These are phyloP conservation scores for Epirrhoe alternata DNA, from an alignment of 2,888 invertebrate genomes.

Conservation along the genomic window DNA sequence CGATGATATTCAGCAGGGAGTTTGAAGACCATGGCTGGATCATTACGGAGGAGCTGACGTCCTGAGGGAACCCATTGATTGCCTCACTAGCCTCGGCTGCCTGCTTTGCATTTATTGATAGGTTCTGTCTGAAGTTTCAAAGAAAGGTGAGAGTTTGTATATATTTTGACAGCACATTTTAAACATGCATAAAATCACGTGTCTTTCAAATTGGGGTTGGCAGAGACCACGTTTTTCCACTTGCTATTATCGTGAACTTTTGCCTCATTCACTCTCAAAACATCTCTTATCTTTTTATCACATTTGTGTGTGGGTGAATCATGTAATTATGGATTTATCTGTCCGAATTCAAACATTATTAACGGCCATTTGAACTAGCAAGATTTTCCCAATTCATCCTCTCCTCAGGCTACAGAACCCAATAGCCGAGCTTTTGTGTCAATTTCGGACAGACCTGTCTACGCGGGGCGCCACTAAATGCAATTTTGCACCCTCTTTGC, in stretches of 20 bases:
- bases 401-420: not conserved
- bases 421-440: slow-evolving; percentile 9
- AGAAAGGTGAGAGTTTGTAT: not conserved
- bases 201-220: too few species aligned
- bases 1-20: slow-evolving; percentile 1
- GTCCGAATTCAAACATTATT: too few species aligned
- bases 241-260: too few species aligned
- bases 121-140: not conserved
- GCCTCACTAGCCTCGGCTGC: slow-evolving; percentile 26
- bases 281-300: too few species aligned
- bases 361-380: too few species aligned
- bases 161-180: not conserved
- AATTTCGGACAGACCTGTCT: slow-evolving; percentile 2
- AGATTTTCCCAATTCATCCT: too few species aligned
- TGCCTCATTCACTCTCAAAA: too few species aligned
- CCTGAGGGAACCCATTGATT: slow-evolving; percentile 23
- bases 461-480: slow-evolving; percentile 58
- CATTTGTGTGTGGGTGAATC: too few species aligned
- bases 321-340: too few species aligned
- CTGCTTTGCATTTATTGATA: slow-evolving; percentile 29
- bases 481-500: slow-evolving; percentile 71
- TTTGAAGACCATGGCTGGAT: slow-evolving; percentile 7
- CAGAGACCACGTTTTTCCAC: too few species aligned
- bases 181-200: too few species aligned
- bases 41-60: slow-evolving; percentile 18